A percentile compares a stretch with the other conserved stretches of the same genome.
These are phyloP conservation scores for Borostomias antarcticus DNA, from an alignment of 2,797 vertebrate genomes.

Conservation along the genomic window DNA sequence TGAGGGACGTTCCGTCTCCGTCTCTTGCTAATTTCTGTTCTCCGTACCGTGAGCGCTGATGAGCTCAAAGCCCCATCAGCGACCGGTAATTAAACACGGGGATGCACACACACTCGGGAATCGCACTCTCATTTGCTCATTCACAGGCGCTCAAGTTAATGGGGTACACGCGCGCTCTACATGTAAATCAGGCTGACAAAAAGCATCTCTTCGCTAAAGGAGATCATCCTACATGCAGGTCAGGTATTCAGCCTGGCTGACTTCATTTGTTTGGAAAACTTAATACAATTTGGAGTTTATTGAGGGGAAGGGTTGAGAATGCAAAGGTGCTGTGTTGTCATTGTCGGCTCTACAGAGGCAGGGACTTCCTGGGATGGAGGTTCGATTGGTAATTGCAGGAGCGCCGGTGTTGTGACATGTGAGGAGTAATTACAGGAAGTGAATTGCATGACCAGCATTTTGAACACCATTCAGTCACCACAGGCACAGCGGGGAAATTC, in stretches of 20 bases:
- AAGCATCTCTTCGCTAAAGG: not conserved
- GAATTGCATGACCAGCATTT: slow-evolving; percentile 33
- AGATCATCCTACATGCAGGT: slow-evolving; percentile 11
- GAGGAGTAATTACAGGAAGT: slow-evolving; percentile 49
- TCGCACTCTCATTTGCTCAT: not conserved
- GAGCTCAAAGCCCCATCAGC: slow-evolving; percentile 6
- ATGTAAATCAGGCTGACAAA: not conserved
- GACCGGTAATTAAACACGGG: slow-evolving; percentile 1
- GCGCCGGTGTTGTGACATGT: slow-evolving; percentile 33
- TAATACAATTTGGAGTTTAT: slow-evolving; percentile 35
- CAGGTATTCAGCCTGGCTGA: slow-evolving; percentile 16
- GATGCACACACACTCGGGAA: not conserved
- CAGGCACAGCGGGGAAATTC: not conserved
- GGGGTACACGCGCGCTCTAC: not conserved
- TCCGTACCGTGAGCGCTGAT: not conserved
- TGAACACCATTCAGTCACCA: not conserved
- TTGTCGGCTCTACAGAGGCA: not conserved
- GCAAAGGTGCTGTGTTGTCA: slow-evolving; percentile 1
- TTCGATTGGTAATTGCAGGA: slow-evolving; percentile 46
- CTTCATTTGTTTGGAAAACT: slow-evolving; percentile 45
- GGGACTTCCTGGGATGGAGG: slow-evolving; percentile 8
- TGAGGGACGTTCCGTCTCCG: not conserved
- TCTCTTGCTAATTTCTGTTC: slow-evolving; percentile 3
- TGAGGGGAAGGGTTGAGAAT: slow-evolving; percentile 3
- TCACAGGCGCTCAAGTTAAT: not conserved